Base-by-base conservation (phyloP, 2,113 vertebrate species). In the Capreolus pygargus region DNA sequence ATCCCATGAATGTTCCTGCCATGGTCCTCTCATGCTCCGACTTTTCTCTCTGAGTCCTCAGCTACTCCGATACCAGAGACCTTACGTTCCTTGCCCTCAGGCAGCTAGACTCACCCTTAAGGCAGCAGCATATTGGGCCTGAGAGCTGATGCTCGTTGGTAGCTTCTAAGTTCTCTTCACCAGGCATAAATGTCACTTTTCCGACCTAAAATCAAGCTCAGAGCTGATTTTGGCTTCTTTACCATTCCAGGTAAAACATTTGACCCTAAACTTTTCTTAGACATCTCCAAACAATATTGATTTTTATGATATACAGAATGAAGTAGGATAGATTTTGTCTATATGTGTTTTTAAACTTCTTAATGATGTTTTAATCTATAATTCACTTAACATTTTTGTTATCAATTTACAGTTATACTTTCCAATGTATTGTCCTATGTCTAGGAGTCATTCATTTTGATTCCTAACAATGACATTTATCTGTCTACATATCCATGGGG, bases 381-480 rank as follows among this genome's bases (percentile, higher is more conserved):
- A 50, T 91, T 85, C 61, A 74, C 10, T 82, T 79, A 43, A 14
- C 47, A 30, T 76, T 50, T 92, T 94, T 93, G 13, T 85, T 64
- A 14, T 74, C 33, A 45, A 5, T 95, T 91, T 97, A 55, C 10
- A 94, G 0, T 52, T 88, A n/a, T 47, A 67, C 27, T 92, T 96
- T 14, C 57, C 54, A 86, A 0, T 47, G 4, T 76, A 6, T 95
- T 94, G 7, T 89, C 55, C 61, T 70, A 55, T 60, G 74, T 92
- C 84, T 96, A 76, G 70, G 54, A 36, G 27, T 82, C 67, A 54
- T 93, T 97, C 5, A 17, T 84, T 92, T 97, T 95, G 61, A 58
- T 90, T 97, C 33, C 52, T 90, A 78, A 43, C 67, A 36, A 23
- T 94, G 55, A n/a, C 43, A 58, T 95, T 96, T 97, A 90, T 67